These are phyloP conservation scores for Magallana angulata DNA, from an alignment of 1,140 invertebrate species.

Conservation along the genomic window DNA sequence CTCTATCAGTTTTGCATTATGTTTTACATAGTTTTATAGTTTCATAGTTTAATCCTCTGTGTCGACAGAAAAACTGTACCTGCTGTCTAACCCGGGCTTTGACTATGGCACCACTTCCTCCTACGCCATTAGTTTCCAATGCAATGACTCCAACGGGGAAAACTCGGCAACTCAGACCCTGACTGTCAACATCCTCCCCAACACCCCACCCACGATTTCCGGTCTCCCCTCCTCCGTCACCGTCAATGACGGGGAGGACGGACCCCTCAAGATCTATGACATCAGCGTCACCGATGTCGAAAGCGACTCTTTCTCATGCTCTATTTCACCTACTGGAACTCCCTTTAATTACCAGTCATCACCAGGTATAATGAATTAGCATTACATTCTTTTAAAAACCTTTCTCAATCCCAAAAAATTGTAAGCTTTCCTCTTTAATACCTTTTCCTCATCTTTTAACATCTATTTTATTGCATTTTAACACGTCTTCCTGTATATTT, in stretches of 20 bases:
- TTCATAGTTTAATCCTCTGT: not conserved
- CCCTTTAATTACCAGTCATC: not conserved
- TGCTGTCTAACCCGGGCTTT: slow-evolving; percentile 46
- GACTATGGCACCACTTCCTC: slow-evolving; percentile 5
- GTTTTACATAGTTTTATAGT: no score
- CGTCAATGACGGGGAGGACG: not conserved
- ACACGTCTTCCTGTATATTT: no score
- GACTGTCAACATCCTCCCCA: slow-evolving; percentile 37
- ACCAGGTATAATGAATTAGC: not conserved
- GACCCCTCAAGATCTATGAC: not conserved
- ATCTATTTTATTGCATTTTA: no score
- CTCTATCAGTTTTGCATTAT: no score
- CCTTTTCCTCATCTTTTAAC: no score
- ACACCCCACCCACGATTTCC: slow-evolving; percentile 23
- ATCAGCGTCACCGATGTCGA: slow-evolving; percentile 46
- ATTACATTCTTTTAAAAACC: not conserved
- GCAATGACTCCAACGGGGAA: slow-evolving; percentile 28
- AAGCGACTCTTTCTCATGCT: slow-evolving; percentile 8
- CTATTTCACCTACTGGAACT: not conserved
- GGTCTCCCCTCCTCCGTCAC: slow-evolving; percentile 32
- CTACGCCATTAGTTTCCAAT: slow-evolving; percentile 42
- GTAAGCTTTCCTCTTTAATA: no score
- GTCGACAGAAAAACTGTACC: slow-evolving; percentile 15
- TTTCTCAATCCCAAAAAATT: no score
- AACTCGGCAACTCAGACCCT: not conserved